These are phyloP conservation scores for Danio choprae DNA, from an alignment of 2,797 vertebrate species.

Conservation along the genomic window DNA sequence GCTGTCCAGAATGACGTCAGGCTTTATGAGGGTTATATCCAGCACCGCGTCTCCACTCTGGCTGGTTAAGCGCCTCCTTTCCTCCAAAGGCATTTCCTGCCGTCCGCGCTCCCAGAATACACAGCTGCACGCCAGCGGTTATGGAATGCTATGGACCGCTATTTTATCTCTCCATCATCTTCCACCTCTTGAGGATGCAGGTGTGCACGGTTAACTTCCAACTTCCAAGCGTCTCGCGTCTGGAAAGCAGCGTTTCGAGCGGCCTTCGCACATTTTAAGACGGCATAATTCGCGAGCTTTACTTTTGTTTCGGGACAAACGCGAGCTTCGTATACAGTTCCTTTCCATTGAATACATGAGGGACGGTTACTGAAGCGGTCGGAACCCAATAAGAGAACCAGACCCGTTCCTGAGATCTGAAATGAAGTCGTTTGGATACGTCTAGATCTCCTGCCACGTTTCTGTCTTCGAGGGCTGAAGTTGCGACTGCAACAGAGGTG, in stretches of 20 bases:
- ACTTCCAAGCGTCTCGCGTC: neutral
- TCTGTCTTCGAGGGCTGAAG: slow-evolving; percentile 46
- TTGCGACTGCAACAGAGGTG: slow-evolving; percentile 44
- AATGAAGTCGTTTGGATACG: slow-evolving; percentile 51
- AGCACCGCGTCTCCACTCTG: slow-evolving; percentile 44
- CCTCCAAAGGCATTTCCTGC: slow-evolving; percentile 64
- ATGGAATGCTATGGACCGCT: slow-evolving; percentile 53
- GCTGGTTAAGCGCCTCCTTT: slow-evolving; percentile 31
- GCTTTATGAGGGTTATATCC: slow-evolving; percentile 2
- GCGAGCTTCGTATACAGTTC: neutral
- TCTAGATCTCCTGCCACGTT: slow-evolving; percentile 49
- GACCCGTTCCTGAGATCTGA: slow-evolving; percentile 21
- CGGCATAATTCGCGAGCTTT: neutral
- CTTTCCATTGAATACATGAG: neutral
- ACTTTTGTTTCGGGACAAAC: slow-evolving; percentile 44
- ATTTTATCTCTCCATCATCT: slow-evolving; percentile 18
- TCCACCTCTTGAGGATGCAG: slow-evolving; percentile 22
- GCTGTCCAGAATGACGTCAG: slow-evolving; percentile 25
- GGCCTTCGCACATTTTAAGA: slow-evolving; percentile 24
- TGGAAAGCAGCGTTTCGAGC: slow-evolving; percentile 12
- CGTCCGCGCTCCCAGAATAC: slow-evolving; percentile 34
- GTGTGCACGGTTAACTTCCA: slow-evolving; percentile 8
- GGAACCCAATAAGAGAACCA: neutral
- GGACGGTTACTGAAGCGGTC: neutral
- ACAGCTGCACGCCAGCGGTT: slow-evolving; percentile 58